phyloP scores from a whole-genome alignment of 2,113 vertebrate genomes.

The Clarias gariepinus region DNA sequence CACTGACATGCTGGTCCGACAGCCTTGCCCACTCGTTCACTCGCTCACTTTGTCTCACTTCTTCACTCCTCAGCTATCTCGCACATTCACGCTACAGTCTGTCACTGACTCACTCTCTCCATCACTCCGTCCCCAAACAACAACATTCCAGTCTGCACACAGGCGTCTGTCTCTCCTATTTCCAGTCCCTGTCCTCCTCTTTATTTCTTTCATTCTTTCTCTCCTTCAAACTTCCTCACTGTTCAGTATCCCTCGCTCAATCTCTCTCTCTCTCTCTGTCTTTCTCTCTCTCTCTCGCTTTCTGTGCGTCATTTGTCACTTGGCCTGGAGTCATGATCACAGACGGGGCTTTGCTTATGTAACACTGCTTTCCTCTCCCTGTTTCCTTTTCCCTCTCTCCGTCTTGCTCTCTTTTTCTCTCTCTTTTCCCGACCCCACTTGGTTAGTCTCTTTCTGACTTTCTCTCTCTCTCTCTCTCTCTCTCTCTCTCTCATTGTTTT shows the following conservation, averaged over 20 bases:
- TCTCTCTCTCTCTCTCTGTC: slow-evolving; percentile 35
- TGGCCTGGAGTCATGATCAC: slow-evolving; percentile 50
- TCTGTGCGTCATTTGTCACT: slow-evolving; percentile 43
- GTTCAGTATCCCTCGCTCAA: not conserved
- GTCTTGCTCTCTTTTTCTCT: not conserved
- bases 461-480: not conserved
- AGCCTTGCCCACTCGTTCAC: not conserved
- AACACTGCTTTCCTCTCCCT: slow-evolving; percentile 26
- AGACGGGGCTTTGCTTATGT: slow-evolving; percentile 55
- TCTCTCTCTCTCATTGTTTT: not conserved
- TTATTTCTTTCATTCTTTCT: slow-evolving; percentile 33
- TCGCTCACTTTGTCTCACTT: slow-evolving; percentile 8
- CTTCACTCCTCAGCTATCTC: slow-evolving; percentile 1
- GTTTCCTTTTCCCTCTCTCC: not conserved
- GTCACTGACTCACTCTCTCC: slow-evolving; percentile 23
- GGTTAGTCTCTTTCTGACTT: not conserved
- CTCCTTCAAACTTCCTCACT: too few species aligned
- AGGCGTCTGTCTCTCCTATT: not conserved
- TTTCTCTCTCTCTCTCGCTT: not conserved
- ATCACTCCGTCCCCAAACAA: not conserved
- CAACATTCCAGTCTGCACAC: slow-evolving; percentile 17
- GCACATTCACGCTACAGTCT: not conserved
- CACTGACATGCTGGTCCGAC: not conserved
- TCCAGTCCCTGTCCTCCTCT: slow-evolving; percentile 34
- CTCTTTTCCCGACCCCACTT: not conserved